Evolutionary conservation across 2,113 vertebrate species (phyloP).

Genomic region (Pterocles orientalis): DNA sequence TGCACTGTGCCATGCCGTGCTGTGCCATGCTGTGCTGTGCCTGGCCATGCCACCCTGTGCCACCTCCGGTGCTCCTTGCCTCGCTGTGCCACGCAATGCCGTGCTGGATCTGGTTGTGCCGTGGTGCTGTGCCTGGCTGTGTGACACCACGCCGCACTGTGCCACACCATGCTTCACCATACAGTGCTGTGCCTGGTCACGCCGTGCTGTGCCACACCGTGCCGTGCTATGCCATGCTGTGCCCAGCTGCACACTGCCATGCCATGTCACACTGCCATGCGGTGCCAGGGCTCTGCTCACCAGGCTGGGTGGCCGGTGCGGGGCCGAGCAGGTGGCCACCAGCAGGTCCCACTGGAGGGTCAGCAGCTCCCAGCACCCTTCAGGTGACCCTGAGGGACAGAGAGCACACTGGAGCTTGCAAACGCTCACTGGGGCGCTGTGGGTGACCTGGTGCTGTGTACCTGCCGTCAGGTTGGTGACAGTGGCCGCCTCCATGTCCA

Average conservation of each 20-base stretch:
- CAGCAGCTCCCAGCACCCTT: slow-evolving; percentile 81
- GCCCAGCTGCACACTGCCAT: not conserved
- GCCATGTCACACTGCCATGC: rapidly evolving
- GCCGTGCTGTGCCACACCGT: not conserved
- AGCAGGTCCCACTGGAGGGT: slow-evolving; percentile 87
- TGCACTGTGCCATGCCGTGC: not conserved
- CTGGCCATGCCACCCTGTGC: not conserved
- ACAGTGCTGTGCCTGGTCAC: too few relatives aligned
- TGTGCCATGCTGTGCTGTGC: too few relatives aligned
- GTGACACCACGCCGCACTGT: not conserved
- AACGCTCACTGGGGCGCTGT: rapidly evolving
- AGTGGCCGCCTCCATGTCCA: slow-evolving; percentile 45
- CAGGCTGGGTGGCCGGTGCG: slow-evolving; percentile 82
- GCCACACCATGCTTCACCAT: too few relatives aligned
- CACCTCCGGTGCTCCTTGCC: not conserved
- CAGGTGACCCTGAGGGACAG: slow-evolving; percentile 53
- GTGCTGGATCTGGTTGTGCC: not conserved
- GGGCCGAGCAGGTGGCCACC: slow-evolving; percentile 88
- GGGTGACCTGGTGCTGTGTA: not conserved
- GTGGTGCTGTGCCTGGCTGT: not conserved
- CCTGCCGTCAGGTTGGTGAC: slow-evolving; percentile 73
- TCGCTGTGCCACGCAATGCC: not conserved
- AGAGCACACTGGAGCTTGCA: rapidly evolving
- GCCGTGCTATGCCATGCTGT: rapidly evolving
- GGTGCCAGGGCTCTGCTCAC: slow-evolving; percentile 61